Conservation (phyloP, 2,113 vertebrate species). For the Tyrannus savana region DNA sequence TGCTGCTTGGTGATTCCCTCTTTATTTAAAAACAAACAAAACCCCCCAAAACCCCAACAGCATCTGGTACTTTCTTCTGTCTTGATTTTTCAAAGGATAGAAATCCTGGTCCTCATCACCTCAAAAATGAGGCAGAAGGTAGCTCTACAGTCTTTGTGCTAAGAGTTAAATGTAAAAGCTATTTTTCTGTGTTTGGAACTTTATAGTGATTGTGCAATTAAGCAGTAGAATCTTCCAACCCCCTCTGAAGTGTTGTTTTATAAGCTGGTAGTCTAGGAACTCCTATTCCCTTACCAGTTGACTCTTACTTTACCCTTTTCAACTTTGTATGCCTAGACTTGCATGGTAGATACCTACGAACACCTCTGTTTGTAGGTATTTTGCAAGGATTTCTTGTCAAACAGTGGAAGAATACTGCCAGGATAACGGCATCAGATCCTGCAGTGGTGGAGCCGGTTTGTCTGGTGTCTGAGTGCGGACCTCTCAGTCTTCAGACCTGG, state of each 20-base stretch:
- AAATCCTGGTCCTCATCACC: neutral
- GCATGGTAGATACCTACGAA: neutral
- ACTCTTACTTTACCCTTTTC: neutral
- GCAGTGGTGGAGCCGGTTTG: neutral
- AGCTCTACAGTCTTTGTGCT: neutral
- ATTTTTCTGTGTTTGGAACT: neutral
- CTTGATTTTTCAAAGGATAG: neutral
- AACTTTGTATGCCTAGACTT: neutral
- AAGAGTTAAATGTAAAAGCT: neutral
- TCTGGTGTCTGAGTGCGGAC: neutral
- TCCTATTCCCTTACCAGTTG: neutral
- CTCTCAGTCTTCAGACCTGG: neutral
- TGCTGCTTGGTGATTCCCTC: neutral
- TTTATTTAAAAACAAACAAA: neutral
- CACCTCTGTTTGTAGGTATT: neutral
- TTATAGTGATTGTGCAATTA: neutral
- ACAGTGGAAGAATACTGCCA: neutral
- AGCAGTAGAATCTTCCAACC: neutral
- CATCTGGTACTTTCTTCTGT: neutral
- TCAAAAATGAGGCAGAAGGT: neutral
- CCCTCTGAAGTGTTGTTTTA: neutral
- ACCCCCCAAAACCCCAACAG: neutral
- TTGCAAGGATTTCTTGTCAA: neutral
- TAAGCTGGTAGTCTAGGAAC: neutral
- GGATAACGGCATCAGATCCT: neutral